Evolutionary conservation across 2,888 invertebrate genomes (phyloP).

Genomic region (Temnothorax rugatulus): DNA sequence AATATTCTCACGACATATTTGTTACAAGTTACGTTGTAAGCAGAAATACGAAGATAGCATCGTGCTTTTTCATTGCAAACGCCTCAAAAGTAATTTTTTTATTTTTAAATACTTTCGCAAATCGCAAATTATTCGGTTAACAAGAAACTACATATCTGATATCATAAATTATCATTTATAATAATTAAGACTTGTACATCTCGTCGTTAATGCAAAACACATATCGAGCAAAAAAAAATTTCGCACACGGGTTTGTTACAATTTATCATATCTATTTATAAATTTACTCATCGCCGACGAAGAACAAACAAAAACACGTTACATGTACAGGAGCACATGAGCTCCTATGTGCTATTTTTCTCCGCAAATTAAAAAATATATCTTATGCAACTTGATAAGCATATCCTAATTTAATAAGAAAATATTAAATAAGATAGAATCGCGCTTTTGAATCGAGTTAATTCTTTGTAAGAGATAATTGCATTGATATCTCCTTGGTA

Average conservation of each 20-base stretch:
- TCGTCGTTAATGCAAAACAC: not conserved
- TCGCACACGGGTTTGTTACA: not conserved
- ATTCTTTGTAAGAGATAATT: not conserved
- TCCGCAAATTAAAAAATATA: not conserved
- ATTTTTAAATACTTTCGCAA: not conserved
- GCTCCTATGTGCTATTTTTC: not conserved
- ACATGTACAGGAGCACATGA: not conserved
- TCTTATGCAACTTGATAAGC: not conserved
- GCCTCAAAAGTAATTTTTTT: not conserved
- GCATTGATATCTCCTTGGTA: not conserved
- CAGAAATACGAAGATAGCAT: not conserved
- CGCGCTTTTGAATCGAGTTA: not conserved
- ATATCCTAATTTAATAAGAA: not conserved
- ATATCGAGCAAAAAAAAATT: not conserved
- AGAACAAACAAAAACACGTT: not conserved
- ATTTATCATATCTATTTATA: slow-evolving; percentile 5
- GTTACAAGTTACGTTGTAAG: not conserved
- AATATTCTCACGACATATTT: slow-evolving; percentile 17
- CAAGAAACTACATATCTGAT: not conserved
- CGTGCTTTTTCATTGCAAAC: not conserved
- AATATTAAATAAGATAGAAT: not conserved
- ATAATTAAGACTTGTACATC: not conserved
- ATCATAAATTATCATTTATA: slow-evolving; percentile 1
- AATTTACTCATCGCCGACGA: not conserved
- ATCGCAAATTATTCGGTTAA: not conserved